Conservation (phyloP, 1,140 invertebrate species). For the Meloidogyne hapla region DNA sequence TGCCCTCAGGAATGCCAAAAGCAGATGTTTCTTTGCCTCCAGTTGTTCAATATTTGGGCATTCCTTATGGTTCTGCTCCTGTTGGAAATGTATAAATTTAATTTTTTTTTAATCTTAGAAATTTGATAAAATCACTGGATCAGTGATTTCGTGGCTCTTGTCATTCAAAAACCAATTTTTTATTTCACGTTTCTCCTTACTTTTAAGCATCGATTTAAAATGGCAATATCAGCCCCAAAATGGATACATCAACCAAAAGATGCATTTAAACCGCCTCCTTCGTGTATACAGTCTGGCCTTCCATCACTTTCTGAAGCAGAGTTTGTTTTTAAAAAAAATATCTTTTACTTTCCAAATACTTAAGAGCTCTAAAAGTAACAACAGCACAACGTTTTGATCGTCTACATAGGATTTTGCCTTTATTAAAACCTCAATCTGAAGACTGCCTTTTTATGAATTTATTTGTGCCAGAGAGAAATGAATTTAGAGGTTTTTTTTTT, state of each 20-base stretch:
- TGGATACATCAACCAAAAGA: constrained; percentile 64
- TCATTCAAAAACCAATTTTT: not conserved
- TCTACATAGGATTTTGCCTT: constrained; percentile 79
- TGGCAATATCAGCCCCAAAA: constrained; percentile 64
- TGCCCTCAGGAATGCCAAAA: constrained; percentile 15
- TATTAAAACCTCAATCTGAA: constrained; percentile 85
- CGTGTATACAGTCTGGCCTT: constrained; percentile 60
- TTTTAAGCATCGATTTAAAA: constrained; percentile 62
- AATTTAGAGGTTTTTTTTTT: constrained; percentile 14
- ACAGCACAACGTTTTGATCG: constrained; percentile 81
- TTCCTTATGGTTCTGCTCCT: constrained; percentile 90
- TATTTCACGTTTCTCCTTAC: constrained; percentile 27
- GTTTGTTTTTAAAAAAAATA: constrained; percentile 38
- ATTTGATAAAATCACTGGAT: not conserved
- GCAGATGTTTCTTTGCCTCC: constrained; percentile 47
- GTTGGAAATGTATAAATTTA: constrained; percentile 69
- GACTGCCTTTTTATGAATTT: constrained; percentile 95
- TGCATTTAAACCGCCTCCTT: constrained; percentile 47
- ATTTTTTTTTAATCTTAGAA: constrained; percentile 13
- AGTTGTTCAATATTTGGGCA: constrained; percentile 77
- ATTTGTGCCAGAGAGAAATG: constrained; percentile 74
- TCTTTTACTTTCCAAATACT: constrained; percentile 74
- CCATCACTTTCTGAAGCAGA: constrained; percentile 59
- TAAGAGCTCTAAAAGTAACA: constrained; percentile 71
- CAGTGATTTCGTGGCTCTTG: too few species aligned